phyloP scores from a whole-genome alignment of 2,113 vertebrate species.

The Blennius ocellaris region DNA sequence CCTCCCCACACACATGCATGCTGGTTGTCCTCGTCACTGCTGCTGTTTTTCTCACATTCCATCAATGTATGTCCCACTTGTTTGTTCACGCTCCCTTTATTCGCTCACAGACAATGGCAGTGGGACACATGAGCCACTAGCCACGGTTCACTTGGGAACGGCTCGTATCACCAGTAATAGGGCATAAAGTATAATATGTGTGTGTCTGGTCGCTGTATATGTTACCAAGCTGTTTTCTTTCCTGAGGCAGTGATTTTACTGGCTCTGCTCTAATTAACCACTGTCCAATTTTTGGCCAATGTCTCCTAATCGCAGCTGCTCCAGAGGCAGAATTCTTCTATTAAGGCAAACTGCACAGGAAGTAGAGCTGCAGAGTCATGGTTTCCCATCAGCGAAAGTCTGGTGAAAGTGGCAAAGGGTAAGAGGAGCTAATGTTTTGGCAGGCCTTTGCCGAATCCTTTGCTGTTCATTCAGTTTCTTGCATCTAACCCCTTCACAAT shows the following conservation, averaged over 20 bases:
- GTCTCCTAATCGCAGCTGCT: conserved; percentile 17
- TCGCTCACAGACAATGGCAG: conserved; percentile 26
- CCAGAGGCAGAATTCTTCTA: background rate
- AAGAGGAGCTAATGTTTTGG: background rate
- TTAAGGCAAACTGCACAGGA: too few relatives aligned
- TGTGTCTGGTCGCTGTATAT: background rate
- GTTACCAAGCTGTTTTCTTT: conserved; percentile 7
- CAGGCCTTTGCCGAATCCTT: background rate
- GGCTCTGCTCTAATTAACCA: conserved; percentile 20
- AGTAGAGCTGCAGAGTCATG: conserved; percentile 9
- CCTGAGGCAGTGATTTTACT: background rate
- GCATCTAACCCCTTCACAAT: background rate
- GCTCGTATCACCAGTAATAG: conserved; percentile 14
- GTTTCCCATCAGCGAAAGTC: background rate
- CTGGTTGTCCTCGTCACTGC: background rate
- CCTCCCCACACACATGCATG: conserved; percentile 12
- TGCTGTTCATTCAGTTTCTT: background rate
- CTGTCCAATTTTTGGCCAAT: conserved; percentile 11
- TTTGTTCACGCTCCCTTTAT: conserved; percentile 10
- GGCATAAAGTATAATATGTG: background rate
- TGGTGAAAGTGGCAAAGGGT: conserved; percentile 2
- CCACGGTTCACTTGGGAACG: background rate
- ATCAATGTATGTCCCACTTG: conserved; percentile 14
- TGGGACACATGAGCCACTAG: conserved; percentile 26
- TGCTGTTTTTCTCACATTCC: conserved; percentile 4